These are phyloP conservation scores for Pseudomyrmex cubaensis DNA, from an alignment of 1,140 invertebrate genomes.

Conservation along the genomic window DNA sequence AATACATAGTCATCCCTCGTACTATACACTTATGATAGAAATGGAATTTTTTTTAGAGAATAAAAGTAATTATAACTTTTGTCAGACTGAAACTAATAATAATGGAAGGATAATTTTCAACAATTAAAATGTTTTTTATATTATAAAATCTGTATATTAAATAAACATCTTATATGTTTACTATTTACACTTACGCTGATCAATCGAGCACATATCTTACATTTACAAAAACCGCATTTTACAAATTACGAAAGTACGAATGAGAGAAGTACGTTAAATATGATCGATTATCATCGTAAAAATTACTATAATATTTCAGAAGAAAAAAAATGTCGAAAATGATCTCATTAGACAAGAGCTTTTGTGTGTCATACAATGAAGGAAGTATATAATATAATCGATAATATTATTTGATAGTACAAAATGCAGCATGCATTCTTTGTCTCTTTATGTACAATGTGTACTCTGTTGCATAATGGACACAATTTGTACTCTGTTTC, in stretches of 20 bases:
- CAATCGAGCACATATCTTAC: conserved; percentile 57
- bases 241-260: conserved; percentile 50
- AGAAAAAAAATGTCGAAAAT: conserved; percentile 12
- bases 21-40: neutral
- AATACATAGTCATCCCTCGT: neutral
- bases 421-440: conserved; percentile 60
- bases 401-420: conserved; percentile 57
- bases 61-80: conserved; percentile 53
- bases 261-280: conserved; percentile 41
- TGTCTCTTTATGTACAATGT: conserved; percentile 65
- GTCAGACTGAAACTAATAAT: conserved; percentile 49
- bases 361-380: conserved; percentile 48
- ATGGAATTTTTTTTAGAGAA: conserved; percentile 46
- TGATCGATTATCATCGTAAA: conserved; percentile 36
- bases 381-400: conserved; percentile 33
- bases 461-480: conserved; percentile 62
- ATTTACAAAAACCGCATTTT: conserved; percentile 68
- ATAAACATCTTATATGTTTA: conserved; percentile 77
- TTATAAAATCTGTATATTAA: conserved; percentile 81
- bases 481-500: conserved; percentile 71
- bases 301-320: conserved; percentile 48
- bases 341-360: conserved; percentile 16
- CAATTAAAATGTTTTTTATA: conserved; percentile 57
- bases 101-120: conserved; percentile 63
- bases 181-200: conserved; percentile 70